Evolutionary conservation across 1,140 invertebrate species (phyloP).

Genomic region (Apis cerana): DNA sequence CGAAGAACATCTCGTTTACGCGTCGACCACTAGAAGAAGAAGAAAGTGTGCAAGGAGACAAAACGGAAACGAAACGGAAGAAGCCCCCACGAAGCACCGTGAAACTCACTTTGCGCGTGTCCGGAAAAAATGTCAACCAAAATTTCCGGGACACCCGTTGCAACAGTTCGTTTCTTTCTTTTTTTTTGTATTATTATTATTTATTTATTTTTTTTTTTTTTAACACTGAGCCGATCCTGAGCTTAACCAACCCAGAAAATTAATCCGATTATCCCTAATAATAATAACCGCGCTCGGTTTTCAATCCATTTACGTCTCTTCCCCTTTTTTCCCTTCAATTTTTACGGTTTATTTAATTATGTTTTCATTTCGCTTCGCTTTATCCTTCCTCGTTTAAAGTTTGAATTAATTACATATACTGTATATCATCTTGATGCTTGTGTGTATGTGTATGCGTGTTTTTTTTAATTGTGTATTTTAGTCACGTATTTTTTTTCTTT

Average conservation of each 20-base stretch:
- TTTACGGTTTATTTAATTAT: neutral
- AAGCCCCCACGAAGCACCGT: constrained; percentile 54
- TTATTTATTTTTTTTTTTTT: neutral
- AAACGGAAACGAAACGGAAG: constrained; percentile 52
- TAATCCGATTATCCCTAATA: constrained; percentile 41
- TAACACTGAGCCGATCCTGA: neutral
- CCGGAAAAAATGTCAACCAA: constrained; percentile 27
- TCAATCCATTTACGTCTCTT: constrained; percentile 7
- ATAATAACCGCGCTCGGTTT: constrained; percentile 32
- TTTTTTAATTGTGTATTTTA: constrained; percentile 33
- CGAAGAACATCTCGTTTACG: constrained; percentile 21
- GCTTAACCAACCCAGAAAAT: constrained; percentile 28
- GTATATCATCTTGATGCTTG: constrained; percentile 10
- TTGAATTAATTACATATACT: constrained; percentile 44
- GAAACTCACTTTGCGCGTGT: constrained; percentile 36
- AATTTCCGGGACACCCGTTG: constrained; percentile 44
- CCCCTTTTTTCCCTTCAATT: neutral
- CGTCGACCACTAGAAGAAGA: constrained; percentile 21
- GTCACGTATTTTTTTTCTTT: neutral
- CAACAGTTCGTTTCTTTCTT: constrained; percentile 17
- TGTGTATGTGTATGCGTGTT: constrained; percentile 30
- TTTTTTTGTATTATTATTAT: no score
- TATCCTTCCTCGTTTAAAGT: constrained; percentile 30
- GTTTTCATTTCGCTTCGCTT: constrained; percentile 23
- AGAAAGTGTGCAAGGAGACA: constrained; percentile 26